Evolutionary conservation across 2,888 invertebrate genomes (phyloP), one percentile per base, ranked within the genome.

Genomic region (Galerucella calmariensis): DNA sequence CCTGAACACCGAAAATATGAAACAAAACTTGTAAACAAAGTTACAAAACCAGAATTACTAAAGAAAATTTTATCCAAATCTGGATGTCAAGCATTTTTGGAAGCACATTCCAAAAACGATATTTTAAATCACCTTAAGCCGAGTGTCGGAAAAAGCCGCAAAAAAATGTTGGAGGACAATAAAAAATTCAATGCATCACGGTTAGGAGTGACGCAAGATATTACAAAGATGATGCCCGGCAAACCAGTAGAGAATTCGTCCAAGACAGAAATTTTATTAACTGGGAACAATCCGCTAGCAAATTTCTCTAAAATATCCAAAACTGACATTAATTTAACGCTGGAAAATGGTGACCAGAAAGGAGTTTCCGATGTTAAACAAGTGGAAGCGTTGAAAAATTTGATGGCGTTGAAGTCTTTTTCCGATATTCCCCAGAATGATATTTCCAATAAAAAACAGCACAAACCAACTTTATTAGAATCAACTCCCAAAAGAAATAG

Each of bases 1-100:
- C 51, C 14, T 51, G 51, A 51, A 51, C 14, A 51, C 6, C n/a
- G 51, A 5, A n/a, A 14, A 5, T 51, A 51, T 51, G 51, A 51
- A 2, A 2, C 51, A 1, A 51, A 51, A 14, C 51, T 51, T 4
- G n/a, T 51, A n/a, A 51, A 51, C 14, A 51, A 16, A 14, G 51
- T 51, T 51, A 51, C 51, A 51, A 51, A 51, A n/a, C 51, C 51
- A n/a, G 51, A 51, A 51, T 14, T 51, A 51, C 51, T n/a, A n/a
- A 14, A 51, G n/a, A 51, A 51, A 51, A n/a, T 4, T 5, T n/a
- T n/a, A n/a, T n/a, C 51, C n/a, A 51, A 51, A 6, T 51, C 51
- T 51, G 51, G 51, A n/a, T 51, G 51, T 51, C 51, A 51, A 51
- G 51, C 51, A n/a, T 51, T n/a, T n/a, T 51, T 51, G 5, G 51